These are phyloP conservation scores for Protomyctophum bolini DNA, from an alignment of 2,113 vertebrate genomes.

Conservation along the genomic window DNA sequence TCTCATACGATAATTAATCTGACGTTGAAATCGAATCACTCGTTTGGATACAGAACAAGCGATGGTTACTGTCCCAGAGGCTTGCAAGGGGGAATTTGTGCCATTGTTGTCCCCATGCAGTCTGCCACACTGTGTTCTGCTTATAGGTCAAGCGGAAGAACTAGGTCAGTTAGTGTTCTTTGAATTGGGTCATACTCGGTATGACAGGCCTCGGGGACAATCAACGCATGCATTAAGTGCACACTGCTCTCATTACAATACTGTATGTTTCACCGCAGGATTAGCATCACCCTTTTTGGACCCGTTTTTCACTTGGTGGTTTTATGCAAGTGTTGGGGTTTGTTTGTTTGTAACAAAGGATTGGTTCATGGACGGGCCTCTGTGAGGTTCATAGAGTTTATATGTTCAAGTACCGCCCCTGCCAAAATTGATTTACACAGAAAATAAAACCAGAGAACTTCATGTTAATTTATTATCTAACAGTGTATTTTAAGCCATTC, in stretches of 20 bases:
- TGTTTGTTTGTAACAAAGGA: slow-evolving; percentile 9
- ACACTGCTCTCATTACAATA: slow-evolving; percentile 51
- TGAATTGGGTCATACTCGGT: slow-evolving; percentile 54
- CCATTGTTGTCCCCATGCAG: slow-evolving; percentile 5
- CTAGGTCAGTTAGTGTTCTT: slow-evolving; percentile 61
- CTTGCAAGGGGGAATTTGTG: neutral
- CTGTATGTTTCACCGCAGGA: slow-evolving; percentile 47
- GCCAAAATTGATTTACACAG: too few species aligned
- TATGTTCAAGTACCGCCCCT: too few species aligned
- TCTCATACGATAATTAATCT: slow-evolving; percentile 24
- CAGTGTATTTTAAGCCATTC: too few species aligned
- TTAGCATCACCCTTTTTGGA: slow-evolving; percentile 26
- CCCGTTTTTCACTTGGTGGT: slow-evolving; percentile 16
- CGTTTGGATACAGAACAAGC: slow-evolving; percentile 18
- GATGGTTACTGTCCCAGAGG: slow-evolving; percentile 1
- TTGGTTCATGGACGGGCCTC: neutral
- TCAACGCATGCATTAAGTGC: slow-evolving; percentile 36
- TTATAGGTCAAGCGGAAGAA: slow-evolving; percentile 66
- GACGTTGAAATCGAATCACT: slow-evolving; percentile 19
- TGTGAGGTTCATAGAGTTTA: neutral
- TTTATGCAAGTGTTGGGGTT: slow-evolving; percentile 13
- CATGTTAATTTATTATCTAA: too few species aligned
- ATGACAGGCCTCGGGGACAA: slow-evolving; percentile 33
- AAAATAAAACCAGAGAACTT: too few species aligned
- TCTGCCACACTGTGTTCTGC: neutral